A percentile compares a stretch with the other conserved stretches of the same genome.
Evolutionary conservation across 2,888 invertebrate genomes (phyloP).

Genomic region (Tethea ocularis): DNA sequence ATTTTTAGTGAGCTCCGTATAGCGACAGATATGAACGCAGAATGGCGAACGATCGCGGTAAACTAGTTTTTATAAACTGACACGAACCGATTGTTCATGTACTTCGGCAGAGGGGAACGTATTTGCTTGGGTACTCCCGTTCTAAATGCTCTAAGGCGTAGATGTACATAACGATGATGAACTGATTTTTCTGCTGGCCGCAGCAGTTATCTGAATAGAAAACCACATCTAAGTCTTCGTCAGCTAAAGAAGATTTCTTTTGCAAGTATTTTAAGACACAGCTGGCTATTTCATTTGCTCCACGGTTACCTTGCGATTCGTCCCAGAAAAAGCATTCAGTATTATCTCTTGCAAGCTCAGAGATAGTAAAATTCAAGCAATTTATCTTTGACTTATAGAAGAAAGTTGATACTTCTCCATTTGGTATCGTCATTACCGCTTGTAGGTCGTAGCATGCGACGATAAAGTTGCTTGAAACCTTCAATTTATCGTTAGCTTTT

Average conservation of each 20-base stretch:
- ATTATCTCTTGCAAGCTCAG: slow-evolving; percentile 10
- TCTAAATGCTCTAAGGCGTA: too few species aligned
- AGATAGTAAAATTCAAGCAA: slow-evolving; percentile 15
- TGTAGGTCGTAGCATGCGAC: slow-evolving; percentile 18
- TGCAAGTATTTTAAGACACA: slow-evolving; percentile 16
- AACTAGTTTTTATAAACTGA: too few species aligned
- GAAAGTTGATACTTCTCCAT: slow-evolving; percentile 23
- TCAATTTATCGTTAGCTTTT: background rate
- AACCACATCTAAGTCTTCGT: slow-evolving; percentile 10
- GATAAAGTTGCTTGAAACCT: background rate
- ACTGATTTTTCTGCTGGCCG: slow-evolving; percentile 26
- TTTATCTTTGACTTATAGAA: slow-evolving; percentile 16
- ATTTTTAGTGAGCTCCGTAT: too few species aligned
- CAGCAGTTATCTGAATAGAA: slow-evolving; percentile 18
- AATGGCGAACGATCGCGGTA: too few species aligned
- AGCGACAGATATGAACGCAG: too few species aligned
- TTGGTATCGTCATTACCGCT: slow-evolving; percentile 7
- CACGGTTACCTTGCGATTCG: slow-evolving; percentile 19
- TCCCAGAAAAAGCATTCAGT: slow-evolving; percentile 16
- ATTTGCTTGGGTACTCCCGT: too few species aligned
- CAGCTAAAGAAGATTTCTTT: background rate
- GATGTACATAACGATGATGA: too few species aligned
- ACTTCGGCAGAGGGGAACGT: too few species aligned
- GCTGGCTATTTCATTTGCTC: slow-evolving; percentile 24
- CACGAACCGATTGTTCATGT: too few species aligned